These are phyloP conservation scores for Aethes cnicana DNA, from an alignment of 2,888 invertebrate genomes.

Conservation along the genomic window DNA sequence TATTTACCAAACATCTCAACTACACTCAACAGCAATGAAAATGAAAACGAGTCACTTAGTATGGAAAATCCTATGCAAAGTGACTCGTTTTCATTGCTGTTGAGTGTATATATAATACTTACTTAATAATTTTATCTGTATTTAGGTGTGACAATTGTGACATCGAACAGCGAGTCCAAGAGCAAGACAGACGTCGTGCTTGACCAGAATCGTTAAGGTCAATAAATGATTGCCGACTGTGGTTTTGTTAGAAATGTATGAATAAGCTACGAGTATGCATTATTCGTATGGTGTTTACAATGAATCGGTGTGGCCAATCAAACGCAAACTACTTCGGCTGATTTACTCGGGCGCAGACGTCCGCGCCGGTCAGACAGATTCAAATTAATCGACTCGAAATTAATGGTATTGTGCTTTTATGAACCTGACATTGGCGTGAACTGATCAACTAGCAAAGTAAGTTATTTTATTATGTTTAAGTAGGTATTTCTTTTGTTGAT, in stretches of 20 bases:
- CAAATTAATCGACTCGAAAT: conserved; percentile 5
- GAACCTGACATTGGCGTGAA: not conserved
- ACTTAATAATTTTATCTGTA: too few relatives aligned
- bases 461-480: not conserved
- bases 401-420: not conserved
- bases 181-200: too few relatives aligned
- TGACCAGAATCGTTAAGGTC: conserved; percentile 2
- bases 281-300: conserved; percentile 1
- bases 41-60: too few relatives aligned
- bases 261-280: not conserved
- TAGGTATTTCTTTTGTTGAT: not conserved
- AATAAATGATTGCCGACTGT: not conserved
- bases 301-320: conserved; percentile 19
- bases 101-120: too few relatives aligned
- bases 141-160: too few relatives aligned
- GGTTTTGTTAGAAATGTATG: not conserved
- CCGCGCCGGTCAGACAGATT: conserved; percentile 18
- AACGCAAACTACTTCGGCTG: conserved; percentile 17
- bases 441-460: not conserved
- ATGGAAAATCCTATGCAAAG: too few relatives aligned
- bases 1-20: too few relatives aligned
- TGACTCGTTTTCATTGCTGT: too few relatives aligned
- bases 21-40: too few relatives aligned
- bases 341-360: conserved; percentile 14
- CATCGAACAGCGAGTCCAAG: too few relatives aligned